phyloP scores from a whole-genome alignment of 2,888 invertebrate species.

The Heliconius sara region DNA sequence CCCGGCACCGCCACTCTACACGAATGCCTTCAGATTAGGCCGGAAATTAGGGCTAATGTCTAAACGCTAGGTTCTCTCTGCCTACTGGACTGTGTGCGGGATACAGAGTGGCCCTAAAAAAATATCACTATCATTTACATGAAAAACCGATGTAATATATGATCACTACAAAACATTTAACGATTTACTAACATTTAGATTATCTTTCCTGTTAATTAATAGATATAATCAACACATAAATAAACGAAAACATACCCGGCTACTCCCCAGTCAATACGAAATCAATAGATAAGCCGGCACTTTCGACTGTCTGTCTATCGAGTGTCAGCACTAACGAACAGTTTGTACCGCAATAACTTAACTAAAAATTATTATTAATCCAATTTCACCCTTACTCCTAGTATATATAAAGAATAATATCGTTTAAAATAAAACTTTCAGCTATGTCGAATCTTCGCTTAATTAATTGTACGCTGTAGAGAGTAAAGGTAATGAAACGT shows the following conservation, averaged over 20 bases:
- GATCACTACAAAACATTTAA: neutral
- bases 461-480: slow-evolving; percentile 33
- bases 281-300: slow-evolving; percentile 39
- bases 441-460: slow-evolving; percentile 13
- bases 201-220: slow-evolving; percentile 30
- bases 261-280: slow-evolving; percentile 21
- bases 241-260: slow-evolving; percentile 28
- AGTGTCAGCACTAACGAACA: slow-evolving; percentile 42
- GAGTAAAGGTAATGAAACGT: slow-evolving; percentile 36
- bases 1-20: no score
- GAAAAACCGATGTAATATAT: neutral
- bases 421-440: slow-evolving; percentile 9
- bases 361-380: slow-evolving; percentile 2
- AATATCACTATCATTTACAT: no score
- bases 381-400: neutral
- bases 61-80: no score
- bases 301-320: slow-evolving; percentile 43
- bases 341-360: slow-evolving; percentile 25
- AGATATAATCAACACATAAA: slow-evolving; percentile 36
- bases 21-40: no score
- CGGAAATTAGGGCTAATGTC: no score
- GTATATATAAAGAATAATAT: slow-evolving; percentile 9
- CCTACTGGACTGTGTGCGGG: no score
- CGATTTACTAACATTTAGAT: slow-evolving; percentile 16
- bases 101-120: no score